Conservation (phyloP, 2,113 vertebrate genomes). For the Oncorhynchus nerka region DNA sequence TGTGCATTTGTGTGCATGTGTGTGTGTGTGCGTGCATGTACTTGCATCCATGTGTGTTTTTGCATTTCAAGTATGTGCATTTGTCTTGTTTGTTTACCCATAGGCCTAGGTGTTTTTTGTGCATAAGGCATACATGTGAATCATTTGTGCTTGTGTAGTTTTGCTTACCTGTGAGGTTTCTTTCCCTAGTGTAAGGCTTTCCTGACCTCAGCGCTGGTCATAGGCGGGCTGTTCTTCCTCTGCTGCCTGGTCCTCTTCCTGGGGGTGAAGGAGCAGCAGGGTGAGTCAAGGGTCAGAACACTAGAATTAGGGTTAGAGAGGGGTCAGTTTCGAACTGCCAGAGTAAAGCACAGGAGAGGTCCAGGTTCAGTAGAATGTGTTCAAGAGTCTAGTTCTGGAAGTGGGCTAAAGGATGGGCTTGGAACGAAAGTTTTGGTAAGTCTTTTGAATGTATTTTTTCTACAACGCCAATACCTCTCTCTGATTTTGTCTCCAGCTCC, state of each 20-base stretch:
- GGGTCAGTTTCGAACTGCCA: too few relatives aligned
- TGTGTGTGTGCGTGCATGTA: background rate
- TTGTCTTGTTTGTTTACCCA: background rate
- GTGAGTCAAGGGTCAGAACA: slow-evolving; percentile 48
- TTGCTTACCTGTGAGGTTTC: background rate
- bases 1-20: too few relatives aligned
- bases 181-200: slow-evolving; percentile 60
- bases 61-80: background rate
- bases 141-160: slow-evolving; percentile 4
- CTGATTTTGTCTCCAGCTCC: slow-evolving; percentile 42
- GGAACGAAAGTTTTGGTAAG: background rate
- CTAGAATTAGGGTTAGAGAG: too few relatives aligned
- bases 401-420: background rate
- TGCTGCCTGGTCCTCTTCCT: slow-evolving; percentile 73
- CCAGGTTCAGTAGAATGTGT: background rate
- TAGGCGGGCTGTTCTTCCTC: slow-evolving; percentile 66
- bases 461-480: background rate
- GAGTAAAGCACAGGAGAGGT: background rate
- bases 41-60: too few relatives aligned
- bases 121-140: background rate
- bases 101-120: background rate
- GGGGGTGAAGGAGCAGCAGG: slow-evolving; percentile 71
- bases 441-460: background rate
- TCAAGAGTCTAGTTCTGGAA: background rate
- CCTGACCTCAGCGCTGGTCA: slow-evolving; percentile 64